Percentiles rank a stretch among this genome's conserved stretches.
Conservation (phyloP, 1,140 invertebrate species). For the Rhagoletis zephyria region DNA sequence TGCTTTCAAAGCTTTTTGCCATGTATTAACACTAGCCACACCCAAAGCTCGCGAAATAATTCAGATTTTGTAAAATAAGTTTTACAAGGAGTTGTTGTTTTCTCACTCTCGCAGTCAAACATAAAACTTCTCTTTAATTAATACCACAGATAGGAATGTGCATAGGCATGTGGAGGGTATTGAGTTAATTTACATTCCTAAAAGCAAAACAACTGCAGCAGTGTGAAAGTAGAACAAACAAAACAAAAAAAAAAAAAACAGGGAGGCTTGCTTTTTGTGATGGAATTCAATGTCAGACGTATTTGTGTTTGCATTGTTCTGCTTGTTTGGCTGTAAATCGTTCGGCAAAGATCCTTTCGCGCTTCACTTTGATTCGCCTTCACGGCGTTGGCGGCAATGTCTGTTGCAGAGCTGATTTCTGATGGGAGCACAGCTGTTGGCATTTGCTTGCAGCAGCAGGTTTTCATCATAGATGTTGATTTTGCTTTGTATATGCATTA, state of each 20-base stretch:
- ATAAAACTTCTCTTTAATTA: background rate
- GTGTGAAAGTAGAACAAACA: background rate
- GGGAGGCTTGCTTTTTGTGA: background rate
- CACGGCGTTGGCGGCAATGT: conserved; percentile 7
- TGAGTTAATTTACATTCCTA: background rate
- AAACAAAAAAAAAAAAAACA: background rate
- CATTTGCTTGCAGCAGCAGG: background rate
- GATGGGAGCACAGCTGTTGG: background rate
- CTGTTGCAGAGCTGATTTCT: too few relatives aligned
- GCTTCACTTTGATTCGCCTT: conserved; percentile 28
- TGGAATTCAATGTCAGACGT: conserved; percentile 24
- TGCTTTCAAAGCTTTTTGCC: too few relatives aligned
- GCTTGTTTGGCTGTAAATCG: conserved; percentile 32
- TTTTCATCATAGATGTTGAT: background rate
- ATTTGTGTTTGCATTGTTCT: conserved; percentile 26
- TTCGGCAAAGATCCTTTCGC: conserved; percentile 19
- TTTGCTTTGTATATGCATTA: too few relatives aligned
- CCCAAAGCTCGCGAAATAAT: too few relatives aligned
- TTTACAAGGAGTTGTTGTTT: too few relatives aligned
- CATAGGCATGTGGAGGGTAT: background rate
- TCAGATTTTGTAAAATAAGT: too few relatives aligned
- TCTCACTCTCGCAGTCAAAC: background rate
- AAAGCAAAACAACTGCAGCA: background rate
- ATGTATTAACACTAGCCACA: too few relatives aligned
- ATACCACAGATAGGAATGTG: background rate